Evolutionary conservation across 2,797 vertebrate species (phyloP).

Genomic region (Macrochelys suwanniensis): DNA sequence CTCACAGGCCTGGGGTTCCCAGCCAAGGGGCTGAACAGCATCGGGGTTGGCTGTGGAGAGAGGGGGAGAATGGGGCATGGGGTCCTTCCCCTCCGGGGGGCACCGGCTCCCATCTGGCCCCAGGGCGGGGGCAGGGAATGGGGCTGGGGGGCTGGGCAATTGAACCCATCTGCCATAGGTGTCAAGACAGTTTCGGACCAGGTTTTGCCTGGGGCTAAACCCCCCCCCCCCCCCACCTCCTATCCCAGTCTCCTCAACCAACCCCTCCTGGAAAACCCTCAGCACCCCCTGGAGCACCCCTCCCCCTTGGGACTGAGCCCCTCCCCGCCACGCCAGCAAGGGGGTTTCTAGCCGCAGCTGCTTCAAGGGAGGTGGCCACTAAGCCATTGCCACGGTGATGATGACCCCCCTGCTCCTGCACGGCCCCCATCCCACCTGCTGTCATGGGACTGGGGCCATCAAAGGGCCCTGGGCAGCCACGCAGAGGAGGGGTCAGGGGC

Average conservation of each 20-base stretch:
- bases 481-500: too few relatives aligned
- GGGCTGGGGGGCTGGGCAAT: too few relatives aligned
- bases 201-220: background rate
- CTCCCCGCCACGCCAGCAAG: background rate
- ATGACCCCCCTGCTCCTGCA: background rate
- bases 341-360: background rate
- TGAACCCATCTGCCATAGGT: background rate
- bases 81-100: background rate
- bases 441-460: too few relatives aligned
- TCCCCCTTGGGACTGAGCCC: too few relatives aligned
- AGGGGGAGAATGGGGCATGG: background rate
- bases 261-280: background rate
- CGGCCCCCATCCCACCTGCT: too few relatives aligned
- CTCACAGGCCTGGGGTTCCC: background rate
- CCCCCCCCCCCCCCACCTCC: accelerated
- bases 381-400: too few relatives aligned
- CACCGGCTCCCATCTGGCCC: background rate
- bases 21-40: background rate
- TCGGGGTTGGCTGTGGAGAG: background rate
- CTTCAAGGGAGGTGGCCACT: too few relatives aligned
- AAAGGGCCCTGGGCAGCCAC: too few relatives aligned
- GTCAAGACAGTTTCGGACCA: background rate
- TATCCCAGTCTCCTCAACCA: too few relatives aligned
- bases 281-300: background rate
- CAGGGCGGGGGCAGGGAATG: background rate